These are phyloP conservation scores for Drosophila sp. DNA, from an alignment of 1,140 invertebrate species.

Conservation along the genomic window DNA sequence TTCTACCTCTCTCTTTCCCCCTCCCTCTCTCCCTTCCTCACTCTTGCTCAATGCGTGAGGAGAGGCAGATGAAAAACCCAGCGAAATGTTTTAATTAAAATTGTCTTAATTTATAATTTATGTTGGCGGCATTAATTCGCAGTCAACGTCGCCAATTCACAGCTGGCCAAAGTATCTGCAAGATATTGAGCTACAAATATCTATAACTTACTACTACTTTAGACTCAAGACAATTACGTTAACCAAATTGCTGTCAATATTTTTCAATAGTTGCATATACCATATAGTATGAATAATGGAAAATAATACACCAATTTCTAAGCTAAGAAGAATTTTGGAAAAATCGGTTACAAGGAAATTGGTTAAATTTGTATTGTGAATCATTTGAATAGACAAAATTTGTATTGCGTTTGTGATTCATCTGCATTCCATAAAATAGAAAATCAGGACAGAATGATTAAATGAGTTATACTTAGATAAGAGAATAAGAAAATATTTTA, in stretches of 20 bases:
- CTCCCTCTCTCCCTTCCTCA: background rate
- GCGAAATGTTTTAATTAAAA: conserved; percentile 77
- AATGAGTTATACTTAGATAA: background rate
- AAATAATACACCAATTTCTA: background rate
- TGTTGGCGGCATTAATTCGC: conserved; percentile 77
- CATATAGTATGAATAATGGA: too few relatives aligned
- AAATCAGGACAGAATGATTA: background rate
- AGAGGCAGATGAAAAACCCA: conserved; percentile 37
- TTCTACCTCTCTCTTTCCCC: background rate
- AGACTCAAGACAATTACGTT: background rate
- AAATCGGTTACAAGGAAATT: background rate
- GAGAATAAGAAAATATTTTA: background rate
- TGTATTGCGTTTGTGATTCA: conserved; percentile 9
- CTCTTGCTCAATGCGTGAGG: background rate
- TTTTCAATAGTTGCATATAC: background rate
- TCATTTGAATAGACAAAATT: conserved; percentile 17
- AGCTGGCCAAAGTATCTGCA: conserved; percentile 68
- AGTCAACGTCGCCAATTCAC: conserved; percentile 64
- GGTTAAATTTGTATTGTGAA: conserved; percentile 9
- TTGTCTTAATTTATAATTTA: conserved; percentile 80
- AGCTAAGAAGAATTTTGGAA: background rate
- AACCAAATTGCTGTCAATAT: conserved; percentile 45
- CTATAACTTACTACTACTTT: background rate
- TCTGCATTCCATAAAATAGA: background rate
- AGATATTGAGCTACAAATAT: conserved; percentile 45